phyloP scores from a whole-genome alignment of 2,797 vertebrate species.

The Hippoglossus hippoglossus region DNA sequence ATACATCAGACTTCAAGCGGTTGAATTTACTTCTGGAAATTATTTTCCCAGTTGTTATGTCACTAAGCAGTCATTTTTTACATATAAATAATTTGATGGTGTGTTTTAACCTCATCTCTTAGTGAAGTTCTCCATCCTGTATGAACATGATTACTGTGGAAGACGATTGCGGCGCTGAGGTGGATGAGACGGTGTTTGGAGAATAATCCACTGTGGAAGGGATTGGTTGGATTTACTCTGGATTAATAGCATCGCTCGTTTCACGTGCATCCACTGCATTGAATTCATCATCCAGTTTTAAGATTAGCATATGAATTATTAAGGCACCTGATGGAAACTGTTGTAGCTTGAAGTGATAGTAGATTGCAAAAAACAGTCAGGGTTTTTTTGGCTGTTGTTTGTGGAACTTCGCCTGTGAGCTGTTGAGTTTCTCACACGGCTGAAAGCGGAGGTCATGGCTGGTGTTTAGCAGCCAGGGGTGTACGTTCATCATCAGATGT shows the following conservation, averaged over 20 bases:
- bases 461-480: too few relatives aligned
- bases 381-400: too few relatives aligned
- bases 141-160: not conserved
- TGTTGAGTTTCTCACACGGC: too few relatives aligned
- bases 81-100: not conserved
- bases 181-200: not conserved
- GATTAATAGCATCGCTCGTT: not conserved
- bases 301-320: too few relatives aligned
- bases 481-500: too few relatives aligned
- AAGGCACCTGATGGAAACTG: too few relatives aligned
- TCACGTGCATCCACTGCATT: not conserved
- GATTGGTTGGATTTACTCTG: not conserved
- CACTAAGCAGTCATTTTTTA: not conserved
- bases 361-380: too few relatives aligned
- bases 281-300: too few relatives aligned
- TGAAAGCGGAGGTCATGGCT: too few relatives aligned
- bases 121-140: not conserved
- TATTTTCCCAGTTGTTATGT: not conserved
- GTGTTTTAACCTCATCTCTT: too few relatives aligned
- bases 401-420: too few relatives aligned
- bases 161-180: not conserved
- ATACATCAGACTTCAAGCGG: constrained; percentile 13
- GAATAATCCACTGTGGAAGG: not conserved
- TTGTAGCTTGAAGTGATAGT: too few relatives aligned
- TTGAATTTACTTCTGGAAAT: constrained; percentile 20